phyloP scores from a whole-genome alignment of 2,113 vertebrate genomes.

The Melospiza georgiana region DNA sequence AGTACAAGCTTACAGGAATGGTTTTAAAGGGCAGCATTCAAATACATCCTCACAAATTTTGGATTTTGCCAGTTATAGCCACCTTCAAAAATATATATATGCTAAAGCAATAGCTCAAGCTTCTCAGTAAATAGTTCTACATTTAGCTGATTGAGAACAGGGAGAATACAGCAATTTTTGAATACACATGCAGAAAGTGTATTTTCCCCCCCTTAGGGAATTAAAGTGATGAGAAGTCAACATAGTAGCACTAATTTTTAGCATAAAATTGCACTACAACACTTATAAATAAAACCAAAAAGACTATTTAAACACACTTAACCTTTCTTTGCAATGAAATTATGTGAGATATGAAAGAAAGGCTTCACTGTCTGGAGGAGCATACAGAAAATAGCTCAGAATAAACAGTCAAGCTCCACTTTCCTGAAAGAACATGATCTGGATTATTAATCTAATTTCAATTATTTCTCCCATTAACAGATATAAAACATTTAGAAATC shows the following conservation, averaged over 20 bases:
- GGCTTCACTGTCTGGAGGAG: neutral
- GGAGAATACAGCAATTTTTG: neutral
- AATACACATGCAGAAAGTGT: neutral
- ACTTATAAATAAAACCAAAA: neutral
- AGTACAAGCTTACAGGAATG: conserved; percentile 59
- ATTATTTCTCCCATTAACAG: neutral
- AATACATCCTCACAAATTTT: conserved; percentile 62
- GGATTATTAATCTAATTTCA: neutral
- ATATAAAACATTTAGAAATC: neutral
- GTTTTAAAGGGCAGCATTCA: conserved; percentile 57
- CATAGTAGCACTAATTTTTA: neutral
- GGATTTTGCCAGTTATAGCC: conserved; percentile 23
- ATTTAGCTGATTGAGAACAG: neutral
- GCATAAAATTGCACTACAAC: neutral
- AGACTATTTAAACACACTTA: neutral
- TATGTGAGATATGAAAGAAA: neutral
- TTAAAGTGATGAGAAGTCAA: neutral
- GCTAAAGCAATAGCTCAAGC: neutral
- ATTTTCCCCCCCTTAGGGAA: neutral
- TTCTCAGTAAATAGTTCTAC: conserved; percentile 1
- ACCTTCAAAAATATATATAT: conserved; percentile 18
- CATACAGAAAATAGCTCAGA: neutral
- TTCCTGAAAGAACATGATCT: neutral
- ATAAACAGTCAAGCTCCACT: neutral
- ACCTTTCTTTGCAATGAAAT: neutral